Percentiles rank a stretch among this genome's conserved stretches.
These are phyloP conservation scores for Aratinga solstitialis DNA, from an alignment of 2,797 vertebrate genomes.

Conservation along the genomic window DNA sequence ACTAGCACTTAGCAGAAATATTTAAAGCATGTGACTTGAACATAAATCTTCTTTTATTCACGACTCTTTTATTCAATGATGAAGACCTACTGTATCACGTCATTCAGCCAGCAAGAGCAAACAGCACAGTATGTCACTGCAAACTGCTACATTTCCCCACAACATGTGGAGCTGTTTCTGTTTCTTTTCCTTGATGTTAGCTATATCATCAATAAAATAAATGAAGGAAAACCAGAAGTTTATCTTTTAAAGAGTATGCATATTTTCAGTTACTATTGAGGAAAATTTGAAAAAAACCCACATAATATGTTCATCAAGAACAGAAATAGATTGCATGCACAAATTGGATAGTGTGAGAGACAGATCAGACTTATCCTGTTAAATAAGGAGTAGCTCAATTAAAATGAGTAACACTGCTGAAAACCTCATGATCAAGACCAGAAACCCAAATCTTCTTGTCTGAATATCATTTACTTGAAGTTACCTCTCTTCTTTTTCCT, in stretches of 20 bases:
- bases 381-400: slow-evolving; percentile 51
- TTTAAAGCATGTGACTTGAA: slow-evolving; percentile 88
- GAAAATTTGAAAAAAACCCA: background rate
- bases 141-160: slow-evolving; percentile 34
- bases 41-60: slow-evolving; percentile 80
- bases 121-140: slow-evolving; percentile 4
- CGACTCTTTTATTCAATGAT: slow-evolving; percentile 47
- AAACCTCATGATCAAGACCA: slow-evolving; percentile 48
- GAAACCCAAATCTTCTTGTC: slow-evolving; percentile 46
- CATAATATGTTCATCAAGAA: background rate
- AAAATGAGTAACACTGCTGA: slow-evolving; percentile 46
- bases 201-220: slow-evolving; percentile 5
- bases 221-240: background rate
- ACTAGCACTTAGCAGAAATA: slow-evolving; percentile 87
- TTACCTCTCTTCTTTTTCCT: background rate
- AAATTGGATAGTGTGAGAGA: slow-evolving; percentile 35
- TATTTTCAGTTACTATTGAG: background rate
- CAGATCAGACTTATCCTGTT: slow-evolving; percentile 61
- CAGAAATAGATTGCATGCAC: slow-evolving; percentile 25
- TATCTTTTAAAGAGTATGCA: background rate
- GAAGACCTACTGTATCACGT: slow-evolving; percentile 68
- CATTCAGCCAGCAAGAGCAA: slow-evolving; percentile 66
- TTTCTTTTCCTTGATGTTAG: background rate
- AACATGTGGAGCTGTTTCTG: background rate
- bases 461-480: slow-evolving; percentile 23